Conservation (phyloP, 2,113 vertebrate genomes). For the Tautogolabrus adspersus region DNA sequence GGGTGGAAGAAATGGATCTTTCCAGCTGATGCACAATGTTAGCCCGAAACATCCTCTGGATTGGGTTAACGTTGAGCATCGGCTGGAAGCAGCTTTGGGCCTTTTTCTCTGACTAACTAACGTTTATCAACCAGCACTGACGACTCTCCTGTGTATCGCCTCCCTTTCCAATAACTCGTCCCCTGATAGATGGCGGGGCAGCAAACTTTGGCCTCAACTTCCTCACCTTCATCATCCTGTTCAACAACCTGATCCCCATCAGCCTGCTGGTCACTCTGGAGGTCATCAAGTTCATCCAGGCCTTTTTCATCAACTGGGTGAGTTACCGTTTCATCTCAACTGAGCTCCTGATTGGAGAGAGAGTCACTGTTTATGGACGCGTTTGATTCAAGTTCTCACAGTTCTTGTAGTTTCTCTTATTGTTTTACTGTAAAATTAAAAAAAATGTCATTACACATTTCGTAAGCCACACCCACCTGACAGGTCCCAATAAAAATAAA, state of each 20-base stretch:
- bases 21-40: slow-evolving; percentile 79
- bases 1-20: slow-evolving; percentile 75
- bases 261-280: slow-evolving; percentile 98
- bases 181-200: slow-evolving; percentile 91
- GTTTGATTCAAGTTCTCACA: too few species aligned
- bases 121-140: slow-evolving; percentile 44
- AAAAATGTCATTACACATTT: too few species aligned
- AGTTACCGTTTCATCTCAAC: slow-evolving; percentile 61
- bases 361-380: too few species aligned
- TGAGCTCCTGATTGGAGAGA: not conserved
- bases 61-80: slow-evolving; percentile 78
- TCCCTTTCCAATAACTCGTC: slow-evolving; percentile 74
- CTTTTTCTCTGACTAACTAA: slow-evolving; percentile 56
- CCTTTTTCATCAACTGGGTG: slow-evolving; percentile 99
- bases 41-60: slow-evolving; percentile 50
- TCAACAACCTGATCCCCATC: slow-evolving; percentile 99
- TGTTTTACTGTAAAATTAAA: too few species aligned
- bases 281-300: slow-evolving; percentile 98
- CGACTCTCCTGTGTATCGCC: slow-evolving; percentile 64
- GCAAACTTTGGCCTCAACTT: slow-evolving; percentile 99
- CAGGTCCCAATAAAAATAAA: too few species aligned
- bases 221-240: slow-evolving; percentile 99
- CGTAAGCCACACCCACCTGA: too few species aligned
- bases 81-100: slow-evolving; percentile 76
- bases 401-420: too few species aligned